Evolutionary conservation across 2,797 vertebrate genomes (phyloP), one percentile per base, ranked within the genome.

Genomic region (Epinephelus awoara): DNA sequence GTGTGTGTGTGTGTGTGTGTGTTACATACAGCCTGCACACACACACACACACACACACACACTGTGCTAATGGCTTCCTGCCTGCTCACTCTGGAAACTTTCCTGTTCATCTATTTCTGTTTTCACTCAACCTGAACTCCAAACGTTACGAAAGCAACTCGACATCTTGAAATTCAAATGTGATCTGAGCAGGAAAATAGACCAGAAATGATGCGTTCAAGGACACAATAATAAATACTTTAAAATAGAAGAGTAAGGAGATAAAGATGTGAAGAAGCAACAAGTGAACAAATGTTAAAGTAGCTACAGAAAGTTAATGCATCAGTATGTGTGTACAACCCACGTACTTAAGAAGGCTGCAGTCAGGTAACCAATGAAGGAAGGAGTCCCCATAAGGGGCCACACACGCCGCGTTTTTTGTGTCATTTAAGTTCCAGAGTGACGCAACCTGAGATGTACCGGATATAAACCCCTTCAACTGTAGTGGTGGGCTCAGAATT

Each of bases 1-100:
- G n/a, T n/a, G 15, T 69, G 23, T 67, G 67, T 67, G 64, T 68
- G 62, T 69, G 23, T 67, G 67, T 67, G 64, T 68, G 62, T 78
- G 23, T 66, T 47, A 55, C 29, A 55, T 56, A 27, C 61, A 44
- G n/a, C 17, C 27, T 23, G 17, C 49, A 50, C 42, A 17, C 46
- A 40, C 38, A 79, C 56, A 27, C 27, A 27, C 27, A 27, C 29
- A 34, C 29, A 34, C 29, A 34, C 29, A 34, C 29, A 34, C 5
- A 68, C 38, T 23, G 14, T 57, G 34, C 34, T 64, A n/a, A 69
- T 49, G 17, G 52, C n/a, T 64, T 18, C 6, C 34, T 64, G 29
- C 63, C 58, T 56, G 18, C n/a, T 76, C 12, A 34, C 12, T 46
- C 17, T 6, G 25, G 5, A 44, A 55, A 71, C 70, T 80, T 72